Conservation (phyloP, 2,888 invertebrate species). For the Bugula neritina region DNA sequence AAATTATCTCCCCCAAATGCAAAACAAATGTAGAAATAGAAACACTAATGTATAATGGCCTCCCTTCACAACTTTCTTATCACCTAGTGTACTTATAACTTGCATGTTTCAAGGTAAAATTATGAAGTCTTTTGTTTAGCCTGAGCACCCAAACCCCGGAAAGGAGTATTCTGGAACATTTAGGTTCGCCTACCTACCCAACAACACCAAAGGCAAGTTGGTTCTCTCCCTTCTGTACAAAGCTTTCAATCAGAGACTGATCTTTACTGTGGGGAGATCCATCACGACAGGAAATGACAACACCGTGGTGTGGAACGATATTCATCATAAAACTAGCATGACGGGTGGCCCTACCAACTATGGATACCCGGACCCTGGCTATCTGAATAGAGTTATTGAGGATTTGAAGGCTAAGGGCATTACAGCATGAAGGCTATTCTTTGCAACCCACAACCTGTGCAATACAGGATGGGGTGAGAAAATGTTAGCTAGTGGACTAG, state of each 20-base stretch:
- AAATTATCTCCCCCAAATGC: no score
- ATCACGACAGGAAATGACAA: constrained; percentile 38
- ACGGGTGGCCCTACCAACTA: constrained; percentile 39
- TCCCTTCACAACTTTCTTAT: no score
- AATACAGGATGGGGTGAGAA: neutral
- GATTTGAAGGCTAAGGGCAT: constrained; percentile 43
- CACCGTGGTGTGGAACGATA: constrained; percentile 44
- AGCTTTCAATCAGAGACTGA: constrained; percentile 40
- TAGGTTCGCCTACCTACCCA: constrained; percentile 41
- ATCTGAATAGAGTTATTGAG: constrained; percentile 38
- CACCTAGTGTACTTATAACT: no score
- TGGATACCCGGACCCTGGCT: constrained; percentile 43
- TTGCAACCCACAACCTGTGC: neutral
- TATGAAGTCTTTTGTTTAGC: no score
- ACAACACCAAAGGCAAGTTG: constrained; percentile 37
- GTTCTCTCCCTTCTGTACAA: constrained; percentile 36
- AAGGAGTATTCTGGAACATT: constrained; percentile 35
- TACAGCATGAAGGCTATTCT: constrained; percentile 21
- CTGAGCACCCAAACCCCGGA: constrained; percentile 41
- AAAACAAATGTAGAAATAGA: no score
- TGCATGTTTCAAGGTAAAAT: no score
- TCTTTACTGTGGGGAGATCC: constrained; percentile 43
- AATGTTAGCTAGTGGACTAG: no score
- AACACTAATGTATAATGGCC: no score
- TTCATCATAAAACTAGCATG: constrained; percentile 44